Conservation (phyloP, 92 coral and sea anemone genomes). For the Virgularia gustaviana region DNA sequence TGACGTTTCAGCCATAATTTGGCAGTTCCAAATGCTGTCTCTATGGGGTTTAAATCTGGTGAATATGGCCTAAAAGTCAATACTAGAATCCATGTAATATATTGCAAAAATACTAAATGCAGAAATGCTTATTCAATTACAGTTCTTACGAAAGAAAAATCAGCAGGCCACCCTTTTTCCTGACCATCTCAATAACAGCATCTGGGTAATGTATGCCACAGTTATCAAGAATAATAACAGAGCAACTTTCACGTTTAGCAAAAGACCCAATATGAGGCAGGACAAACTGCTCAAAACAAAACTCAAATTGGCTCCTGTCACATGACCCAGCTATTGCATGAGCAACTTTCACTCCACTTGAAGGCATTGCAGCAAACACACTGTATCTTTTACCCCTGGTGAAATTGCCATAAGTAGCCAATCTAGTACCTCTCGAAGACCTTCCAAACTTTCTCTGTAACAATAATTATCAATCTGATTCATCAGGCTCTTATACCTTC, state of each 20-base stretch:
- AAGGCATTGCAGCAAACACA: conserved; percentile 37
- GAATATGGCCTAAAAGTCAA: conserved; percentile 10
- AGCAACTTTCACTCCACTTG: conserved; percentile 27
- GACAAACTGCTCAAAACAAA: conserved; percentile 17
- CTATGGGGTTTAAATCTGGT: conserved; percentile 16
- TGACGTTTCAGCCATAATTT: conserved; percentile 56
- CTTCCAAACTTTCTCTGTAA: not conserved
- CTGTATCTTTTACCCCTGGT: conserved; percentile 38
- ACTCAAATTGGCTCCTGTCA: conserved; percentile 42
- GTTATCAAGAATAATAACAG: conserved; percentile 50
- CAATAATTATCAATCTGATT: no score
- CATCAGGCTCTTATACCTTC: no score
- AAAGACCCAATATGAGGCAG: conserved; percentile 41
- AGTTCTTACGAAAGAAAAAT: conserved; percentile 52
- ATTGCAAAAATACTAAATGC: not conserved
- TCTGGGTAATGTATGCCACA: conserved; percentile 47
- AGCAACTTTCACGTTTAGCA: conserved; percentile 23
- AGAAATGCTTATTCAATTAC: not conserved
- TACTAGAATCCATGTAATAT: not conserved
- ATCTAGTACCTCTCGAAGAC: conserved; percentile 7
- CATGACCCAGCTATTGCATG: conserved; percentile 38
- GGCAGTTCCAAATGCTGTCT: conserved; percentile 20
- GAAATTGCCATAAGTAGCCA: conserved; percentile 44
- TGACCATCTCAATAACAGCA: conserved; percentile 18
- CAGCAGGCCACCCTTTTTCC: conserved; percentile 50